phyloP scores from a whole-genome alignment of 2,113 vertebrate genomes.

The Bos taurus region ARS-UCD2.0 NC_037332.1:97032501-97033000 shows the following conservation, averaged over 20 bases:
- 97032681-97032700: background rate
- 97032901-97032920: background rate
- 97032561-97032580: background rate
- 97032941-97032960: background rate
- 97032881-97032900: background rate
- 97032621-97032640: background rate
- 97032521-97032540: background rate
- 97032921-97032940: background rate
- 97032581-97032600: background rate
- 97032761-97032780: background rate
- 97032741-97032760: background rate
- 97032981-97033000: slow-evolving; percentile 15
- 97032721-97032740: background rate
- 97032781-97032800: background rate
- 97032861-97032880: background rate
- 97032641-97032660: background rate
- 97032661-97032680: background rate
- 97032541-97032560: background rate
- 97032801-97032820: background rate
- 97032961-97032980: slow-evolving; percentile 1
- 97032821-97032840: background rate
- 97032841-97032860: background rate
- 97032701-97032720: background rate
- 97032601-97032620: background rate
- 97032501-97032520: background rate